Percentiles rank a stretch among this genome's conserved stretches.
These are phyloP conservation scores for Phrynosoma blainvillii DNA, from an alignment of 2,113 vertebrate genomes.

Conservation along the genomic window DNA sequence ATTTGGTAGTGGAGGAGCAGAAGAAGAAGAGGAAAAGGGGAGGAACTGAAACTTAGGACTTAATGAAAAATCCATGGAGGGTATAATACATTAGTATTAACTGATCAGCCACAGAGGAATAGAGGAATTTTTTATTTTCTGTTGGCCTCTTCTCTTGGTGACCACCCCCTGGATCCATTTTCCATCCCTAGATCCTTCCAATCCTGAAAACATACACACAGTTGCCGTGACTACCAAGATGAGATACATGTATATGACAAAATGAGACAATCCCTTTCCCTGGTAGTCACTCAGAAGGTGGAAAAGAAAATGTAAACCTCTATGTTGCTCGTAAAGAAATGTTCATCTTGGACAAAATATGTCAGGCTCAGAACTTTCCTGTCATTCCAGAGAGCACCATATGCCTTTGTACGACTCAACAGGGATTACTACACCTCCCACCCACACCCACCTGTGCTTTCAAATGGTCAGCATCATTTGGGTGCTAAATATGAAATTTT, in stretches of 20 bases:
- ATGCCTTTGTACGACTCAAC: not conserved
- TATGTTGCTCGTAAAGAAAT: not conserved
- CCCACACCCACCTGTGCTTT: not conserved
- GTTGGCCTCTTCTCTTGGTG: constrained; percentile 59
- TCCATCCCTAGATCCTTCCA: constrained; percentile 75
- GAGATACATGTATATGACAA: constrained; percentile 62
- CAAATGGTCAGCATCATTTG: not conserved
- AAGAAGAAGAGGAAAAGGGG: constrained; percentile 5
- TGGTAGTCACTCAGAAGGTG: constrained; percentile 49
- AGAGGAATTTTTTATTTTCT: constrained; percentile 67
- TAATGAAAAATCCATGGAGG: constrained; percentile 62
- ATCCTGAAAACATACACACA: constrained; percentile 75
- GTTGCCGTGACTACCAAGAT: constrained; percentile 67
- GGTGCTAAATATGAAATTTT: not conserved
- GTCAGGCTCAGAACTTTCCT: not conserved
- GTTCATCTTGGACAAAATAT: not conserved
- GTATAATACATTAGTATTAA: constrained; percentile 50
- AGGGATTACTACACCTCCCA: not conserved
- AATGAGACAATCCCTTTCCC: constrained; percentile 63
- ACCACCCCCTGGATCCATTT: constrained; percentile 73
- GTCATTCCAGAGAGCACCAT: not conserved
- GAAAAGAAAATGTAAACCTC: constrained; percentile 49
- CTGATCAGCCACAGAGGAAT: constrained; percentile 59
- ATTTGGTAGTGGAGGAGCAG: constrained; percentile 28
- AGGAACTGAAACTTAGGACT: constrained; percentile 57